Percentiles rank a stretch among this genome's conserved stretches.
phyloP scores from a whole-genome alignment of 1,140 invertebrate genomes.

The Apis florea region DNA sequence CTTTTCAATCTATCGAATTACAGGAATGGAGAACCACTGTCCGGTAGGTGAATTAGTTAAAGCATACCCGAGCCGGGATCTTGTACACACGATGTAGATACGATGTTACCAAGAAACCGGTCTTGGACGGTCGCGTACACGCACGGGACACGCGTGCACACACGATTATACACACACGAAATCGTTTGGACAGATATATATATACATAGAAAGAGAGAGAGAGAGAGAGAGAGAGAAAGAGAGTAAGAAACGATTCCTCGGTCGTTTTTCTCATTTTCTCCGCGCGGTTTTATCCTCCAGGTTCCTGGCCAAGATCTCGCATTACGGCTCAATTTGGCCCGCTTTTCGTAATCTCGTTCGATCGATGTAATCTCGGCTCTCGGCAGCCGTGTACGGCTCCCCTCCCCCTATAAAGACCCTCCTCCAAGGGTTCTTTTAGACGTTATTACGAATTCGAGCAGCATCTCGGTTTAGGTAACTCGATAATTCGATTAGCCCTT shows the following conservation, averaged over 20 bases:
- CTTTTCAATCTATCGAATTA: background rate
- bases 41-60: constrained; percentile 74
- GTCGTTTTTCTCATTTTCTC: constrained; percentile 67
- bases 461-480: constrained; percentile 59
- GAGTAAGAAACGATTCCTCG: constrained; percentile 19
- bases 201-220: too few species aligned
- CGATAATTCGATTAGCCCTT: constrained; percentile 62
- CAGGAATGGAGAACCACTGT: constrained; percentile 51
- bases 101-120: constrained; percentile 76
- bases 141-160: constrained; percentile 12
- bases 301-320: constrained; percentile 55
- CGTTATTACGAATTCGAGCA: constrained; percentile 61
- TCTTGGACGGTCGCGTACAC: constrained; percentile 62
- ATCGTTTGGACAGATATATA: too few species aligned
- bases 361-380: constrained; percentile 65
- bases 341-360: constrained; percentile 67
- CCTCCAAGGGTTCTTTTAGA: constrained; percentile 42
- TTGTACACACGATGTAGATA: constrained; percentile 77
- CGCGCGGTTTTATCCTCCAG: constrained; percentile 56
- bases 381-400: constrained; percentile 46
- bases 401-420: constrained; percentile 31
- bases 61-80: constrained; percentile 65
- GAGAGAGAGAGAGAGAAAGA: background rate
- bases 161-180: background rate
- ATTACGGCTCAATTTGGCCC: constrained; percentile 67